Conservation (phyloP, 2,888 invertebrate species). For the Drosophila lutescens region DNA sequence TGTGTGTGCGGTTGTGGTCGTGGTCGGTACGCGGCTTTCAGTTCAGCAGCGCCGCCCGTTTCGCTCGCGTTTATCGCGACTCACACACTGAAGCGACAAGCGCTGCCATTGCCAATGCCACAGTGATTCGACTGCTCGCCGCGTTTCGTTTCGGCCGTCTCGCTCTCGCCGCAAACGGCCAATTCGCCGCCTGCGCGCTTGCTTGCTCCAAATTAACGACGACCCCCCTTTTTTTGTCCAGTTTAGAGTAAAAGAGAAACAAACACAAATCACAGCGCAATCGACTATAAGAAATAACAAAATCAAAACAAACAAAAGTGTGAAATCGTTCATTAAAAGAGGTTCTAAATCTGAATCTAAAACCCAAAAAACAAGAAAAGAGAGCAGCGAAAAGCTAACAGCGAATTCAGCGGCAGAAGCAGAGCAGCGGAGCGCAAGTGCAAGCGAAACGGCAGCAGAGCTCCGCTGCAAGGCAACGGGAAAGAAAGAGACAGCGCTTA, state of each 20-base stretch:
- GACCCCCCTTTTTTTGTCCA: neutral
- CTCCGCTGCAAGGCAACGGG: slow-evolving; percentile 51
- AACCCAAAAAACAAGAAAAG: slow-evolving; percentile 31
- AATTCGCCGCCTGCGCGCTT: slow-evolving; percentile 20
- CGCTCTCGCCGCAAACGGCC: neutral
- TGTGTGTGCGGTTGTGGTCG: slow-evolving; percentile 3
- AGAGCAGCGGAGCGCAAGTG: slow-evolving; percentile 41
- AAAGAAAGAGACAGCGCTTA: slow-evolving; percentile 21
- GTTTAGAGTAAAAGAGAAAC: neutral
- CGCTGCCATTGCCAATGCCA: slow-evolving; percentile 40
- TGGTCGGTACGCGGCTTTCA: slow-evolving; percentile 22
- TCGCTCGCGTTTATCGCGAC: slow-evolving; percentile 47
- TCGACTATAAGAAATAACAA: neutral
- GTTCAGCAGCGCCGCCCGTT: slow-evolving; percentile 31
- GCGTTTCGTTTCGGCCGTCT: slow-evolving; percentile 7
- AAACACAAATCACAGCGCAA: neutral
- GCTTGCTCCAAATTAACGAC: slow-evolving; percentile 33
- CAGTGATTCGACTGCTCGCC: slow-evolving; percentile 32
- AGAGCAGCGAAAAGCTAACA: slow-evolving; percentile 45
- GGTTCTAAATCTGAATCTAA: slow-evolving; percentile 1
- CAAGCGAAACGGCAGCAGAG: slow-evolving; percentile 53
- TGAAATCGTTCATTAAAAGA: slow-evolving; percentile 1
- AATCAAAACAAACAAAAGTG: slow-evolving; percentile 8
- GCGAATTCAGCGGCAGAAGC: slow-evolving; percentile 33
- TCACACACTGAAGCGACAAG: slow-evolving; percentile 49